Evolutionary conservation across 2,888 invertebrate genomes (phyloP), one percentile per base, ranked within the genome.

Genomic region (Gisinianus flammeolus): DNA sequence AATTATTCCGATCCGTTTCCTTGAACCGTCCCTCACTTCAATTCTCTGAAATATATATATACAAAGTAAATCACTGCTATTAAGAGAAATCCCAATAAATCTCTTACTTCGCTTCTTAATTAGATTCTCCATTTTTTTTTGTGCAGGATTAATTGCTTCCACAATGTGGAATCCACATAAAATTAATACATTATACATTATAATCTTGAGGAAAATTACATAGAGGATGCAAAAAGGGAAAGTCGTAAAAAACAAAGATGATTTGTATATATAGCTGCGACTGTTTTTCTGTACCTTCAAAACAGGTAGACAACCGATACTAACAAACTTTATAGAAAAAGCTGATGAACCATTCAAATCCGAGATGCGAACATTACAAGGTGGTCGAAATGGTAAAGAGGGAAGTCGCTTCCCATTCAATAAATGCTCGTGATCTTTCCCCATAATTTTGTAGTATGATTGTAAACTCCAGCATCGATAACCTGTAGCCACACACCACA

Each of bases 401-500:
- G 24, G 22, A 28, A 66, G 2, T 52, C 54, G 16, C 52, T 26
- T 74, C 28, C 74, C 74, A 52, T 30, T 44, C 66, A 74, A 24
- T 44, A 74, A 16, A 6, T 19, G 2, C 12, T 74, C 54, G 0
- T 74, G 33, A 8, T 74, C 74, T 8, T 22, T 28, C 3, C 66
- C 30, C 74, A 74, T 52, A 28, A 74, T 66, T 22, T 52, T 74
- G 52, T 74, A 74, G 30, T 74, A 74, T 8, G 74, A 52, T 10
- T 35, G 35, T 66, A 35, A 64, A 52, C 74, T 74, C 64, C 44
- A 74, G 16, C 74, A 66, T 28, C 22, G 66, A n/a, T 33, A 74
- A 64, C 74, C 67, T 67, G 66, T 4, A 66, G 19, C 3, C 2
- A n/a, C n/a, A n/a, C n/a, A n/a, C n/a, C n/a, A n/a, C n/a, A n/a